Conservation (phyloP, 2,888 invertebrate genomes). For the Zhuqinia jingwanae region DNA sequence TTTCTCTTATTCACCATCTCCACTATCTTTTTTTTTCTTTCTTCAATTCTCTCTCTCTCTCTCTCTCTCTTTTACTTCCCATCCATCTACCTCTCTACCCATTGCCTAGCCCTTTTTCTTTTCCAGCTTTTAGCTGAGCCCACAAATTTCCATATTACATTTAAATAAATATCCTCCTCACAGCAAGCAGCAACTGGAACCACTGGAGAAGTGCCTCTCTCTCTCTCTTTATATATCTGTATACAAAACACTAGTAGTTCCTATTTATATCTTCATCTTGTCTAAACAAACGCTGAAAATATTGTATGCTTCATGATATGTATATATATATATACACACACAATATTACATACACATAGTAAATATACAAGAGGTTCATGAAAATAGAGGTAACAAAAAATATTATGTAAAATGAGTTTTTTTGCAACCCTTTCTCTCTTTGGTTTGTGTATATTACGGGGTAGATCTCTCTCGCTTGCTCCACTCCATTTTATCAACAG, state of each 20-base stretch:
- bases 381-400: constrained; percentile 62
- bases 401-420: constrained; percentile 65
- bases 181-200: not conserved
- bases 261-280: no score
- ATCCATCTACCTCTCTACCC: constrained; percentile 9
- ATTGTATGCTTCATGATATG: no score
- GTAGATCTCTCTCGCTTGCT: constrained; percentile 1
- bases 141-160: constrained; percentile 69
- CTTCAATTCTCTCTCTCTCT: constrained; percentile 30
- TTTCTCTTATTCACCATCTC: not conserved
- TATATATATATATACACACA: not conserved
- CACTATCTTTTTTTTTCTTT: constrained; percentile 3
- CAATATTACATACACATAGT: not conserved
- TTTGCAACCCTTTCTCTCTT: not conserved
- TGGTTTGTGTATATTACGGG: no score
- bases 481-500: constrained; percentile 54
- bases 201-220: not conserved
- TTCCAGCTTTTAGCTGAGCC: constrained; percentile 24
- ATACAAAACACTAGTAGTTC: no score
- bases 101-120: not conserved
- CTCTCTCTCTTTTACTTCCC: not conserved
- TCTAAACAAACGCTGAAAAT: no score
- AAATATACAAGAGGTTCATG: no score
- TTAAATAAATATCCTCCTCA: constrained; percentile 58
- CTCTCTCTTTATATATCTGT: not conserved